Evolutionary conservation across 2,797 vertebrate species (phyloP).

Genomic region (Bovichtus variegatus): DNA sequence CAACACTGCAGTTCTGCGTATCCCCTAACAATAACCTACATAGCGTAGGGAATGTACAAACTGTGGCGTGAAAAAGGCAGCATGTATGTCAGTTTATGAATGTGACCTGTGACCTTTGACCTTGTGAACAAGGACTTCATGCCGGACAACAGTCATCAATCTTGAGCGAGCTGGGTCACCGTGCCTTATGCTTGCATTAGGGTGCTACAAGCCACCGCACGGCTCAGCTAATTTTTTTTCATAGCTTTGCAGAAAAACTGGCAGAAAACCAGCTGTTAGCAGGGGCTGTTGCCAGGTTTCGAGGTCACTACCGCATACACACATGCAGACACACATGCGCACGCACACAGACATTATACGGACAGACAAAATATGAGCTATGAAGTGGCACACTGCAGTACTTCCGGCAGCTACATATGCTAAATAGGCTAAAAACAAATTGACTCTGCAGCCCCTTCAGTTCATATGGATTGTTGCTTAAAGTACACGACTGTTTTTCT

Average conservation of each 20-base stretch:
- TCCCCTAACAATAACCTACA: neutral
- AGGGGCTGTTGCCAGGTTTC: constrained; percentile 48
- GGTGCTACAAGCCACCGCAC: constrained; percentile 49
- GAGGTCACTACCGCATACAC: constrained; percentile 47
- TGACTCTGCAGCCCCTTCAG: constrained; percentile 12
- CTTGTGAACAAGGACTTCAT: constrained; percentile 33
- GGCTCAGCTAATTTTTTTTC: constrained; percentile 71
- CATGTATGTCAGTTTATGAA: constrained; percentile 13
- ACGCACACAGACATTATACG: no score
- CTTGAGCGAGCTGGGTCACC: constrained; percentile 35
- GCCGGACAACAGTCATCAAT: constrained; percentile 69
- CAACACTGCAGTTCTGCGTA: neutral
- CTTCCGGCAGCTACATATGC: constrained; percentile 34
- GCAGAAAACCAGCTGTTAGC: constrained; percentile 70
- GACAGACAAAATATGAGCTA: constrained; percentile 3
- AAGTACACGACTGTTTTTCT: constrained; percentile 29
- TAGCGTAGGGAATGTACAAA: neutral
- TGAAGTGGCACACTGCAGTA: constrained; percentile 34
- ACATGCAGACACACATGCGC: neutral
- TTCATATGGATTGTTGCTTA: constrained; percentile 13
- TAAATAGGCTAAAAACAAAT: constrained; percentile 47
- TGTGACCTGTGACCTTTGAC: constrained; percentile 40
- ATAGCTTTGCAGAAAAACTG: constrained; percentile 71
- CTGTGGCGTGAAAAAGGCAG: constrained; percentile 3
- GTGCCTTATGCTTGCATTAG: constrained; percentile 61